Evolutionary conservation across 2,888 invertebrate genomes (phyloP).

Genomic region (Troides aeacus): DNA sequence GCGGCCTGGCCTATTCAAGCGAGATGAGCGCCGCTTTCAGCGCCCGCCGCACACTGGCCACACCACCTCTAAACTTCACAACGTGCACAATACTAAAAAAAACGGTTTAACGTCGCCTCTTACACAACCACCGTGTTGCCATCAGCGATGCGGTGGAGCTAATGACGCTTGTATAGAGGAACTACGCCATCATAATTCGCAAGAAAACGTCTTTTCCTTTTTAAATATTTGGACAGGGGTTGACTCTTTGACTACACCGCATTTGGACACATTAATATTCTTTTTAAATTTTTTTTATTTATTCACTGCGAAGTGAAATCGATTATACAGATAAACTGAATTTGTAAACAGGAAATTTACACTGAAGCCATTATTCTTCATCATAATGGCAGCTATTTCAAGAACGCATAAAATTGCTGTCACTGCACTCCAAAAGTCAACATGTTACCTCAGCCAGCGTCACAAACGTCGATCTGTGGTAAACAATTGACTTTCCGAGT

Average conservation of each 20-base stretch:
- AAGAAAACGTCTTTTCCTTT: background rate
- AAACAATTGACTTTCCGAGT: conserved; percentile 59
- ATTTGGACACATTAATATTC: background rate
- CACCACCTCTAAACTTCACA: conserved; percentile 46
- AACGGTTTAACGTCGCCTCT: conserved; percentile 46
- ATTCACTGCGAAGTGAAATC: background rate
- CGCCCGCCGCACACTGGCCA: conserved; percentile 52
- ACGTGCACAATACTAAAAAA: conserved; percentile 46
- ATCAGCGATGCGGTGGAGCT: conserved; percentile 18
- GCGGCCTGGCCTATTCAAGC: conserved; percentile 62
- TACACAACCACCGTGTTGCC: conserved; percentile 43
- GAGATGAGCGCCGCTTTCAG: conserved; percentile 49
- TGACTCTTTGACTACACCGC: background rate
- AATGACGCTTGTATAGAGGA: conserved; percentile 5
- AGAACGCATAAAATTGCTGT: conserved; percentile 43
- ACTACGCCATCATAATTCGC: conserved; percentile 10
- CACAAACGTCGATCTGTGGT: conserved; percentile 48
- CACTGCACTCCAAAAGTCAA: conserved; percentile 49
- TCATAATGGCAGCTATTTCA: conserved; percentile 43
- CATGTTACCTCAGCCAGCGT: conserved; percentile 41
- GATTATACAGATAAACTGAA: background rate
- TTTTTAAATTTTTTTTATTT: background rate
- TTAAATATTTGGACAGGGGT: background rate
- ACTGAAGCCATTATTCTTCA: conserved; percentile 25
- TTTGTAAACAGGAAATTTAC: conserved; percentile 20